phyloP scores from a whole-genome alignment of 2,113 vertebrate genomes.

The Plecturocebus donacophilus region DNA sequence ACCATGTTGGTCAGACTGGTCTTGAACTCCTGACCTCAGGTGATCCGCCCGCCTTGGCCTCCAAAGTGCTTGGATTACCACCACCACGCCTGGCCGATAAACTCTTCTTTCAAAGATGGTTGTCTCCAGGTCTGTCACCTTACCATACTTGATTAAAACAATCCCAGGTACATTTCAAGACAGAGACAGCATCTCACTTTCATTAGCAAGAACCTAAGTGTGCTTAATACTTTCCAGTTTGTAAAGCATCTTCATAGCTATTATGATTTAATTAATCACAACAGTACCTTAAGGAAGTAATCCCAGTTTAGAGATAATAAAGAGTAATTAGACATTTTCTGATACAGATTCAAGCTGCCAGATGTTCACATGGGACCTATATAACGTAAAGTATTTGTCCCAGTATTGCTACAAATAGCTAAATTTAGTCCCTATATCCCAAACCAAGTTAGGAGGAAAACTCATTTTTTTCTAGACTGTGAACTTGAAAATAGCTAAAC shows the following conservation, averaged over 20 bases:
- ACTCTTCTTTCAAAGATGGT: slow-evolving; percentile 11
- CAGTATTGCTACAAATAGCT: slow-evolving; percentile 28
- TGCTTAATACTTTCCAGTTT: background rate
- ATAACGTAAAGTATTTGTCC: background rate
- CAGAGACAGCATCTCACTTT: slow-evolving; percentile 8
- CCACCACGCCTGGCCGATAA: too few species aligned
- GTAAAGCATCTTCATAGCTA: slow-evolving; percentile 17
- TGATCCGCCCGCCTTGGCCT: too few species aligned
- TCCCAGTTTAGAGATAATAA: slow-evolving; percentile 28
- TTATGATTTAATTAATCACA: slow-evolving; percentile 34
- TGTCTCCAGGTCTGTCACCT: background rate
- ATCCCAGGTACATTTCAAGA: slow-evolving; percentile 15
- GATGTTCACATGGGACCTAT: background rate
- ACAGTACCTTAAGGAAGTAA: background rate
- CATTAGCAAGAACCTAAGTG: background rate
- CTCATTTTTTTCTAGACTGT: background rate
- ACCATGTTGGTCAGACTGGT: too few species aligned
- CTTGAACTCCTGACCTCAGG: too few species aligned
- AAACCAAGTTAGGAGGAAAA: slow-evolving; percentile 21
- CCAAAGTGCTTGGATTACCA: too few species aligned
- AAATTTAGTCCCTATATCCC: slow-evolving; percentile 27
- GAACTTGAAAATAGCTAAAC: slow-evolving; percentile 21
- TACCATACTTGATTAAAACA: background rate
- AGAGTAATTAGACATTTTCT: slow-evolving; percentile 31
- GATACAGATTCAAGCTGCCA: background rate